Percentiles rank a stretch among this genome's conserved stretches.
phyloP scores from a whole-genome alignment of 2,113 vertebrate genomes.

The Panurus biarmicus region DNA sequence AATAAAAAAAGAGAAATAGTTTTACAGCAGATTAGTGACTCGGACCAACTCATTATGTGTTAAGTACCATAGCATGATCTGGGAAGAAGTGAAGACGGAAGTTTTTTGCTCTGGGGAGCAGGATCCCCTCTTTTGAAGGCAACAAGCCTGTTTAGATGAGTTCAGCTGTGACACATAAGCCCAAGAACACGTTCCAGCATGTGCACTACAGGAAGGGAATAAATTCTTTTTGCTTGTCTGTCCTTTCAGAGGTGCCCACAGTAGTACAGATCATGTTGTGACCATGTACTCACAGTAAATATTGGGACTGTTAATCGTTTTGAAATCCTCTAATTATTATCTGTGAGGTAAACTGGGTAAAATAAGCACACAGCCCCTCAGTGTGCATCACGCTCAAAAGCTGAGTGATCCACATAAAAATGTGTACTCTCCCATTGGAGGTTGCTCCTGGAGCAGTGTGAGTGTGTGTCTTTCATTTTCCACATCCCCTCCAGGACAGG shows the following conservation, averaged over 20 bases:
- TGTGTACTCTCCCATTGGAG: accelerated
- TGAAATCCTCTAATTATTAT: neutral
- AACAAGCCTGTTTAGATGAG: neutral
- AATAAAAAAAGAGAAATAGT: neutral
- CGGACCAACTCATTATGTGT: neutral
- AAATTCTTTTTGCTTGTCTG: neutral
- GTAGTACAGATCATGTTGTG: no score
- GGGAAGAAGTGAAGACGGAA: neutral
- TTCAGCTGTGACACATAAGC: neutral
- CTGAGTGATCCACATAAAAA: neutral
- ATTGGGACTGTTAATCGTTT: accelerated
- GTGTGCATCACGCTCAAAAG: accelerated
- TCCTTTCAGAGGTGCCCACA: neutral
- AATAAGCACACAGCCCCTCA: neutral
- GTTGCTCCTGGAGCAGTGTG: neutral
- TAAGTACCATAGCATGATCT: neutral
- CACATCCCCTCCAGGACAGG: neutral
- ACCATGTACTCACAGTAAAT: neutral
- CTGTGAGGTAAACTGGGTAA: neutral
- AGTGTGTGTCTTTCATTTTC: neutral
- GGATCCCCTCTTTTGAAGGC: neutral
- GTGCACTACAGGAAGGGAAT: neutral
- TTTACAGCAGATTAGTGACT: neutral
- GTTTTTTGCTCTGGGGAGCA: accelerated
- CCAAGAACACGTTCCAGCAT: neutral